phyloP scores from a whole-genome alignment of 2,888 invertebrate species.

The Heliconius hortense region DNA sequence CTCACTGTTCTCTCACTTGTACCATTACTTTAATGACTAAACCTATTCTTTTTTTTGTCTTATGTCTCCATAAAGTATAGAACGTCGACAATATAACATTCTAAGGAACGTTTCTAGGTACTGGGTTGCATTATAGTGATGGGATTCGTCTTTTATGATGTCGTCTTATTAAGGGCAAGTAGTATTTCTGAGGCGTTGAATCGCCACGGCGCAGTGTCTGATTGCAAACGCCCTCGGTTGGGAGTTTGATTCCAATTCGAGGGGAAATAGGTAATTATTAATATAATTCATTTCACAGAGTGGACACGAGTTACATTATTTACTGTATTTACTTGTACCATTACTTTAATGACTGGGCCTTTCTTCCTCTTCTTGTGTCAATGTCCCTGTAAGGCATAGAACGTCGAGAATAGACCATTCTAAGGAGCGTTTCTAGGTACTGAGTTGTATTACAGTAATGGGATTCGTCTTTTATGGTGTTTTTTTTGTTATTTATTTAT shows the following conservation, averaged over 20 bases:
- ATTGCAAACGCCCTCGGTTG: no score
- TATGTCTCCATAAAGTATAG: not conserved
- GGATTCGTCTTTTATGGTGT: not conserved
- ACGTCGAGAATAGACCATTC: conserved; percentile 10
- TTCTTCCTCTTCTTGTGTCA: conserved; percentile 17
- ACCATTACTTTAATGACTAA: conserved; percentile 30
- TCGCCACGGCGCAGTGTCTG: no score
- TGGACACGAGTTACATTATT: conserved; percentile 1
- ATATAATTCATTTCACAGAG: no score
- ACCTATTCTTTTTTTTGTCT: conserved; percentile 20
- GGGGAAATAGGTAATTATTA: no score
- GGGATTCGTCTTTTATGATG: not conserved
- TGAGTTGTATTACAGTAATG: not conserved
- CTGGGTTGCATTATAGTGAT: not conserved
- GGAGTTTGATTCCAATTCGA: no score
- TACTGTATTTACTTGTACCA: conserved; percentile 21
- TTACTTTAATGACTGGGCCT: conserved; percentile 28
- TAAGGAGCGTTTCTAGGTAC: not conserved
- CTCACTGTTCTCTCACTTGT: conserved; percentile 16
- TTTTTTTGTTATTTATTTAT: no score
- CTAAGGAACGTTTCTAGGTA: conserved; percentile 2
- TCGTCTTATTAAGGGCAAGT: no score
- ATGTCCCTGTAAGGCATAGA: not conserved
- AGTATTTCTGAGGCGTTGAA: no score
- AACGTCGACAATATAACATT: conserved; percentile 11